These are phyloP conservation scores for Glossophaga mutica DNA, from an alignment of 2,797 vertebrate species.

Conservation along the genomic window DNA sequence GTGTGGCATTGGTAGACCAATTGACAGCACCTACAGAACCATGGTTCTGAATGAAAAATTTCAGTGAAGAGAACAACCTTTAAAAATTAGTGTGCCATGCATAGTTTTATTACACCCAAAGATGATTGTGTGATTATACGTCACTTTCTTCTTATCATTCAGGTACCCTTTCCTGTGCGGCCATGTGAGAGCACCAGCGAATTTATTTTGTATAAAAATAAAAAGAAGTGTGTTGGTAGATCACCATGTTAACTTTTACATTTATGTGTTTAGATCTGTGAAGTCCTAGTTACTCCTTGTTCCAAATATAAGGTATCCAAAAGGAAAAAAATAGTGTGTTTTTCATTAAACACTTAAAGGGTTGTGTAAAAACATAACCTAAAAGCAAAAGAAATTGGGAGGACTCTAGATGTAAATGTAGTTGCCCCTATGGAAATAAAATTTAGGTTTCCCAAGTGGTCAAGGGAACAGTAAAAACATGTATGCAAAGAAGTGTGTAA, in stretches of 20 bases:
- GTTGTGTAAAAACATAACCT: background rate
- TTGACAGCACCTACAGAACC: background rate
- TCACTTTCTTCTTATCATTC: background rate
- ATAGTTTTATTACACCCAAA: background rate
- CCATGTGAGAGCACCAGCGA: background rate
- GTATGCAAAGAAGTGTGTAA: background rate
- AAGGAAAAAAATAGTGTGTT: background rate
- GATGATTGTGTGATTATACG: background rate
- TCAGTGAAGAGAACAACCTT: background rate
- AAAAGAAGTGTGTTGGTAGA: background rate
- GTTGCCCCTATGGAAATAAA: background rate
- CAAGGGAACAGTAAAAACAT: background rate
- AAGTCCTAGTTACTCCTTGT: background rate
- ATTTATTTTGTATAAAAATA: background rate
- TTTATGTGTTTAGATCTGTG: background rate
- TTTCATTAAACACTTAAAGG: background rate
- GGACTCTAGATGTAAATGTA: background rate
- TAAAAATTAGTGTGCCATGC: background rate
- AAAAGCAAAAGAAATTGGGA: background rate
- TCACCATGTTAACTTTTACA: background rate
- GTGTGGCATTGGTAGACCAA: background rate
- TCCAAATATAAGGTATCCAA: background rate
- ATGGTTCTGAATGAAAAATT: background rate
- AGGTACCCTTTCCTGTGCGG: background rate
- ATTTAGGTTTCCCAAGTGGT: background rate